phyloP scores from a whole-genome alignment of 1,140 invertebrate species.

The Zaprionus nigranus region DNA sequence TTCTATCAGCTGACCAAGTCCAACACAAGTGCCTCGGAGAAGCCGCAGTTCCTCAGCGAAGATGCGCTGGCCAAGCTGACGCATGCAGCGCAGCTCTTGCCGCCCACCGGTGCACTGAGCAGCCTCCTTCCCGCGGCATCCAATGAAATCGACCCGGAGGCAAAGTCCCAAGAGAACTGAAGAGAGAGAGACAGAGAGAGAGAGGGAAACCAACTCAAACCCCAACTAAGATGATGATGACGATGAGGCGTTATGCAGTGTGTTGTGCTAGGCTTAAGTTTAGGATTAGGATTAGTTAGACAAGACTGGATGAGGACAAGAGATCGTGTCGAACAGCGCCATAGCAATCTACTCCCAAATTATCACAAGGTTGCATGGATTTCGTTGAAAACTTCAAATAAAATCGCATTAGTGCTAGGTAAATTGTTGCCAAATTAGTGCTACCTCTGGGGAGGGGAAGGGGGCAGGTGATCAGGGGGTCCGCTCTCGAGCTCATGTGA shows the following conservation, averaged over 20 bases:
- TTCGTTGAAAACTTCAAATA: constrained; percentile 62
- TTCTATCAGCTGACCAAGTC: constrained; percentile 77
- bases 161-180: constrained; percentile 40
- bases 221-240: neutral
- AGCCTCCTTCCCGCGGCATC: constrained; percentile 32
- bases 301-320: constrained; percentile 69
- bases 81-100: constrained; percentile 69
- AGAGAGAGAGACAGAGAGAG: constrained; percentile 1
- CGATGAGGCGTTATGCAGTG: constrained; percentile 61
- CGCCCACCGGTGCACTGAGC: constrained; percentile 35
- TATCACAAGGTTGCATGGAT: constrained; percentile 59
- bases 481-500: constrained; percentile 34
- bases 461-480: constrained; percentile 20
- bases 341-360: constrained; percentile 37
- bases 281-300: constrained; percentile 46
- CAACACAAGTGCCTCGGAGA: constrained; percentile 65
- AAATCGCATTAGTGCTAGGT: constrained; percentile 65
- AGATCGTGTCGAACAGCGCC: constrained; percentile 35
- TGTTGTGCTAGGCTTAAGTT: constrained; percentile 58
- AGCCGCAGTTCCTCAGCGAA: constrained; percentile 66
- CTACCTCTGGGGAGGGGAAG: constrained; percentile 18
- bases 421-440: constrained; percentile 44
- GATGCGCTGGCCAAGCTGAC: constrained; percentile 65
- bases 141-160: constrained; percentile 47
- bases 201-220: neutral